These are phyloP conservation scores for Taurulus bubalis DNA, from an alignment of 2,113 vertebrate genomes.

Conservation along the genomic window DNA sequence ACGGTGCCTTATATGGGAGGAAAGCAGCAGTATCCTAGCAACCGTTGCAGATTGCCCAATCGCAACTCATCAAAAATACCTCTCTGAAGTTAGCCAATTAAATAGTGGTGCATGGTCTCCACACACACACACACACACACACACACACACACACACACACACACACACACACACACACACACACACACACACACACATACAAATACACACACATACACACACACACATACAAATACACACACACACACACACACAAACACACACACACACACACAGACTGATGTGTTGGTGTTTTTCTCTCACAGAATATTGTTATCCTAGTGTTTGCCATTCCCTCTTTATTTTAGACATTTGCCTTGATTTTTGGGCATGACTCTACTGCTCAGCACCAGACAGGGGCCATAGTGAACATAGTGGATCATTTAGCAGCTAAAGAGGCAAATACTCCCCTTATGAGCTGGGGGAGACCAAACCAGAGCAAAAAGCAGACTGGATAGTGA, in stretches of 20 bases:
- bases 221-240: too few species aligned
- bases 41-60: neutral
- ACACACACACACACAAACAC: neutral
- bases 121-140: neutral
- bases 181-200: neutral
- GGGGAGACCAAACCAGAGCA: neutral
- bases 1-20: neutral
- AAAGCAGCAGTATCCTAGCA: slow-evolving; percentile 6
- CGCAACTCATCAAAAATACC: neutral
- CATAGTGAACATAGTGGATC: neutral
- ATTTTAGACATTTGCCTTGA: neutral
- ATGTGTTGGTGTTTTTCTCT: neutral
- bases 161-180: neutral
- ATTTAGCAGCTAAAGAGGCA: neutral
- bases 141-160: too few species aligned
- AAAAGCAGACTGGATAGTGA: neutral
- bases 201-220: too few species aligned
- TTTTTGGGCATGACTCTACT: neutral
- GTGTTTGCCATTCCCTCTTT: neutral
- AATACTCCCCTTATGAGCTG: neutral
- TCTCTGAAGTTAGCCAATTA: neutral
- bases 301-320: neutral
- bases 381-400: neutral
- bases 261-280: neutral
- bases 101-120: neutral